Base-by-base conservation (phyloP, 1,140 invertebrate species). In the Neotoxoptera formosana region DNA sequence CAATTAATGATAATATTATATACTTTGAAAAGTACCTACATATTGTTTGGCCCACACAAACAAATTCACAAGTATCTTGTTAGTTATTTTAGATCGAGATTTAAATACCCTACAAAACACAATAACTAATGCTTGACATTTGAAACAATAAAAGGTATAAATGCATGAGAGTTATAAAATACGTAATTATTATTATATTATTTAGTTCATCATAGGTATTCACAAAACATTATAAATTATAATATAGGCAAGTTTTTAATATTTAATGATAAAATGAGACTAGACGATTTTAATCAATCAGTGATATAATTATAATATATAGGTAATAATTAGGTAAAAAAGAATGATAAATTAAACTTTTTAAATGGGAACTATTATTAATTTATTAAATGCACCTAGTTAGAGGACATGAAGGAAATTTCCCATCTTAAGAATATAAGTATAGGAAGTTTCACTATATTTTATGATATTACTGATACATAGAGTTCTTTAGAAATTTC, bases 1-100 rank as follows among this genome's bases (percentile, higher is more conserved):
- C 0, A 91, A 53, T 36, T 76, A 81, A 81, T 56, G 34, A 89
- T 56, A 41, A 41, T 41, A 41, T 41, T 41, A 56, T 36, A 53
- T 8, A 41, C 88, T 56, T 36, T 67, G 21, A 90, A 90, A 90
- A 90, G 36, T 90, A 67, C 7, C 36, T 67, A 67, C n/a, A 60
- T 9, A 67, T 67, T 90, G 89, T 90, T 90, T 67, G 41, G 56
- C 9, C 21, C 1, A 67, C 45, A 90, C 36, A 30, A 90, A 90
- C 8, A 67, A 90, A 89, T 89, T 56, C 8, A 41, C 34, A 89
- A 8, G 25, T 25, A 89, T 56, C 25, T 86, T 30, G 23, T n/a
- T n/a, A n/a, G 30, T 76, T n/a, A 4, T 86, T 84, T 86, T 47
- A 86, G 25, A 86, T 45, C 9, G 36, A 45, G 11, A 21, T 14